Evolutionary conservation across 2,797 vertebrate genomes (phyloP).

Genomic region (Psittacula echo): DNA sequence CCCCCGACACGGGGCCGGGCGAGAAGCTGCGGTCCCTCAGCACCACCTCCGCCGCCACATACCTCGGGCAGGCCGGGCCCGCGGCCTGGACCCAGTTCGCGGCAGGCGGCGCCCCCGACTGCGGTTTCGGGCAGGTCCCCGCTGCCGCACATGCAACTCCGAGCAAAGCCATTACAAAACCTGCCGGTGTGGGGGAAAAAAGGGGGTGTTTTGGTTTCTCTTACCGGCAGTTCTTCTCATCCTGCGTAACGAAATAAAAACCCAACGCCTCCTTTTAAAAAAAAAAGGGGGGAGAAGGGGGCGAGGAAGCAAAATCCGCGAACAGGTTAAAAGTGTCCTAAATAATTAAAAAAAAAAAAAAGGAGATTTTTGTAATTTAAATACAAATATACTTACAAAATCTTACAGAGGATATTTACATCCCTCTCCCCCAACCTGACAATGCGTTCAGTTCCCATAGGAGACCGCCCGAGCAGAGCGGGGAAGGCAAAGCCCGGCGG

Average conservation of each 20-base stretch:
- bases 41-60: background rate
- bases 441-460: conserved; percentile 31
- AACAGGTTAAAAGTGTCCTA: conserved; percentile 74
- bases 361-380: conserved; percentile 84
- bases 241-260: conserved; percentile 29
- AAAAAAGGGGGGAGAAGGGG: background rate
- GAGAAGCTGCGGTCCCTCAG: background rate
- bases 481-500: background rate
- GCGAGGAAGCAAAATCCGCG: conserved; percentile 25
- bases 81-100: background rate
- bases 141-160: background rate
- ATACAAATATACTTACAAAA: conserved; percentile 98
- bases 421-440: conserved; percentile 69
- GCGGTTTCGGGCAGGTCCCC: background rate
- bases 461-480: background rate
- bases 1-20: background rate
- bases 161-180: background rate
- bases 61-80: background rate
- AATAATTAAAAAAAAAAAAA: conserved; percentile 72
- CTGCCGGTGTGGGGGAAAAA: background rate
- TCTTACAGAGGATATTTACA: conserved; percentile 94
- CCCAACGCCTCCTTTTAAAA: conserved; percentile 5
- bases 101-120: background rate
- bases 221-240: background rate
- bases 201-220: background rate